phyloP scores from a whole-genome alignment of 2,113 vertebrate species.

The Phrynosoma platyrhinos region DNA sequence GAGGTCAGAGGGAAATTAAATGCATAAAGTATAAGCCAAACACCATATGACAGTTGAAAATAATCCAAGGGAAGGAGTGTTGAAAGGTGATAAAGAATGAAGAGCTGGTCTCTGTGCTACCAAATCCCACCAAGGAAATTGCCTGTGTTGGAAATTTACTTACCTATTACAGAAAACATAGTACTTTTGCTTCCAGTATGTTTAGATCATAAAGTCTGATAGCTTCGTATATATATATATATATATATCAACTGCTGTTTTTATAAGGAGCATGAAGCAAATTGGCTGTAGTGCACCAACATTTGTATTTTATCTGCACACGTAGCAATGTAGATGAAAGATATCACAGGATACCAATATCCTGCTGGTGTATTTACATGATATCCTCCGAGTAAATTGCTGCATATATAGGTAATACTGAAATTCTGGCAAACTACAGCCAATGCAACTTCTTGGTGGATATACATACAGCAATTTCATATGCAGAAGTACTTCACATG shows the following conservation, averaged over 20 bases:
- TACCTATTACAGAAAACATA: not conserved
- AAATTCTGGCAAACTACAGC: no score
- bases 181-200: not conserved
- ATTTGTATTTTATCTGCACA: not conserved
- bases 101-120: no score
- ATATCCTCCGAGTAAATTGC: no score
- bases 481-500: not conserved
- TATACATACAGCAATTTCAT: not conserved
- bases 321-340: not conserved
- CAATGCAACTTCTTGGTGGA: no score
- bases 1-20: no score
- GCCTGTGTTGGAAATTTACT: not conserved
- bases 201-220: not conserved
- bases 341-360: not conserved
- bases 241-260: not conserved
- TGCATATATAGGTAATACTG: no score
- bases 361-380: no score
- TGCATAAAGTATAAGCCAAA: no score
- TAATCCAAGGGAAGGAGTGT: not conserved
- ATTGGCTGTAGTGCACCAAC: not conserved
- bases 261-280: not conserved
- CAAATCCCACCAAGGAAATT: not conserved
- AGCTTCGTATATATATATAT: not conserved
- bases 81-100: not conserved
- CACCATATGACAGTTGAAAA: no score